These are phyloP conservation scores for Dolichopus griseipennis DNA, from an alignment of 2,888 invertebrate genomes.

Conservation along the genomic window DNA sequence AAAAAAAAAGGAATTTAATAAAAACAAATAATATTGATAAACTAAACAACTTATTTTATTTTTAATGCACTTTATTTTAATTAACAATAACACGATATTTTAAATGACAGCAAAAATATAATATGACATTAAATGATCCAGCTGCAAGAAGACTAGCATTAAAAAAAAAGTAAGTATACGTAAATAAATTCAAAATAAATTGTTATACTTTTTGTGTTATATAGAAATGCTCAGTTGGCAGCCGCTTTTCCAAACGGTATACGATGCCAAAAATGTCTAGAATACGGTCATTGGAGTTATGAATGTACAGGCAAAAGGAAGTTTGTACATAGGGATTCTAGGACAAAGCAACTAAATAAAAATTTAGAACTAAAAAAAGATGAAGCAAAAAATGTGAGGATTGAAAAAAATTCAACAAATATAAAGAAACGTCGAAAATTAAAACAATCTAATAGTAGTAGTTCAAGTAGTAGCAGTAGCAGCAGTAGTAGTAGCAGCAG, in stretches of 20 bases:
- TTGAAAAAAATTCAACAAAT: conserved; percentile 18
- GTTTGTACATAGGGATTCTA: conserved; percentile 71
- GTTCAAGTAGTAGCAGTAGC: conserved; percentile 20
- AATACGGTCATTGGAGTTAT: conserved; percentile 91
- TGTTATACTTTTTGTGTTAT: conserved; percentile 13
- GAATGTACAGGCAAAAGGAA: conserved; percentile 88
- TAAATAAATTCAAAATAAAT: not conserved
- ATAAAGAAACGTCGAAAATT: conserved; percentile 25
- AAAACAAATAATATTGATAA: too few relatives aligned
- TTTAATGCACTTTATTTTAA: too few relatives aligned
- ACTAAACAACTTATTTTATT: too few relatives aligned
- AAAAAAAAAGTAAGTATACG: conserved; percentile 33
- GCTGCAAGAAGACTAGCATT: conserved; percentile 39
- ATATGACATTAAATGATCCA: conserved; percentile 35
- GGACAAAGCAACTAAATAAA: conserved; percentile 70
- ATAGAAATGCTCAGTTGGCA: conserved; percentile 52
- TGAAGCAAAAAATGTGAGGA: conserved; percentile 12
- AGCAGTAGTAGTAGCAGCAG: not conserved
- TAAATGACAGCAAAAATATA: not conserved
- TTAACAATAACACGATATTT: too few relatives aligned
- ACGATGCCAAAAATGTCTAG: conserved; percentile 86
- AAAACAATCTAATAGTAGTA: not conserved
- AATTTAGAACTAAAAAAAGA: conserved; percentile 39
- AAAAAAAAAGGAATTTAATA: too few relatives aligned
- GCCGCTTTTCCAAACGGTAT: conserved; percentile 65